phyloP scores from a whole-genome alignment of 2,888 invertebrate species.

The Theretra japonica region DNA sequence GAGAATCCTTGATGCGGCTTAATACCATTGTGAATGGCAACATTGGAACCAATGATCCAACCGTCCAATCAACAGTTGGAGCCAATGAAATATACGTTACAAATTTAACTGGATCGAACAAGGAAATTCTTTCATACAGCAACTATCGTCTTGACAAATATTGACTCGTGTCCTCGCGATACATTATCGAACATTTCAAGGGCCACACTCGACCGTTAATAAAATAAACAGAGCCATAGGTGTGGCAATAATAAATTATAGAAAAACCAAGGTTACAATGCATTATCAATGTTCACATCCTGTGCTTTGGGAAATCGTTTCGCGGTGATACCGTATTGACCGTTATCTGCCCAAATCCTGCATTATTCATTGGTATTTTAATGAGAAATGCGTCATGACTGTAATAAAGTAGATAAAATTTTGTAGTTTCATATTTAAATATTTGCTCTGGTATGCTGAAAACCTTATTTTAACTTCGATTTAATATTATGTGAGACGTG shows the following conservation, averaged over 20 bases:
- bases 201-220: constrained; percentile 65
- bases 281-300: constrained; percentile 60
- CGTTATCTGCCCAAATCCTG: constrained; percentile 66
- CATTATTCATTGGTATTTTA: constrained; percentile 57
- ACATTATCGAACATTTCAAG: constrained; percentile 58
- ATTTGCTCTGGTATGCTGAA: no score
- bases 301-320: constrained; percentile 52
- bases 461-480: no score
- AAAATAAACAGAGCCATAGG: constrained; percentile 65
- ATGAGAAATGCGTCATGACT: constrained; percentile 15
- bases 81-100: constrained; percentile 26
- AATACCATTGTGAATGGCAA: neutral
- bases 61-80: neutral
- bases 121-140: constrained; percentile 61
- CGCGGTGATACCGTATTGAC: constrained; percentile 46
- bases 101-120: constrained; percentile 49
- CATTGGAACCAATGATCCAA: neutral
- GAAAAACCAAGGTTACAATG: constrained; percentile 50
- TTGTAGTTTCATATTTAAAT: neutral
- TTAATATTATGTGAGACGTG: no score
- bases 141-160: constrained; percentile 62
- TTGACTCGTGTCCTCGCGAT: constrained; percentile 55
- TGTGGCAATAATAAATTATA: constrained; percentile 53
- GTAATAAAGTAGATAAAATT: neutral
- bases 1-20: no score